Evolutionary conservation across 1,140 invertebrate genomes (phyloP), one percentile per base, ranked within the genome.

Genomic region (Drosophila carrolli): DNA sequence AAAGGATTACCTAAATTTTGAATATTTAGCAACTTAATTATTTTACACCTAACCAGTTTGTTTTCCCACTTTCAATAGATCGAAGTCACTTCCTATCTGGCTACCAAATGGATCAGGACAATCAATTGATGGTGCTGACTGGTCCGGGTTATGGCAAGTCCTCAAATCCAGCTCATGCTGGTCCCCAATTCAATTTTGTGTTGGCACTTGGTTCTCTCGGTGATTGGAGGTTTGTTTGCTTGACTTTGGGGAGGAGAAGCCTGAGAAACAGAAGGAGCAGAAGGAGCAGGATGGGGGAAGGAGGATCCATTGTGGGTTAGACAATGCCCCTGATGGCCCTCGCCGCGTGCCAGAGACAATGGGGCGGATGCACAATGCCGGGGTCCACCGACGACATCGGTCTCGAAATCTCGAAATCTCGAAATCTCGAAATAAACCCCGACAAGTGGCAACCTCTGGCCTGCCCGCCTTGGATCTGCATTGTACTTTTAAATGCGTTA

Each of bases 401-500:
- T 68, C 63, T 41, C 65, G 44, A 48, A 29, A 32, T 32, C 29
- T 32, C 29, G 3, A 29, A 5, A 29, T 29, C 5, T 29, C 29
- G 29, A 32, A 32, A 32, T 40, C 80, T 80, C 56, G 82, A 84
- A 86, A 86, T 81, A 86, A 85, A 79, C 66, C 65, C 65, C 65
- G 60, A 81, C 78, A 81, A 81, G 58, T 75, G 78, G 29, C 44
- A 59, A 50, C 48, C 55, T 38, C 56, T 58, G 60, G 10, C 56
- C 59, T 14, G 14, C 19, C 19, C 41, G 44, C 66, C 3, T 23
- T 35, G 48, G 27, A 35, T 35, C 19, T 16, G 32, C 75, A 78
- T 73, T 83, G 66, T 83, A 68, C 59, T 82, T 74, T 88, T 88
- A 88, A 88, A 88, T 88, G 83, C 84, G 84, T 88, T 88, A 88